These are phyloP conservation scores for Silurus lanzhouensis DNA, from an alignment of 2,797 vertebrate species.

Conservation along the genomic window DNA sequence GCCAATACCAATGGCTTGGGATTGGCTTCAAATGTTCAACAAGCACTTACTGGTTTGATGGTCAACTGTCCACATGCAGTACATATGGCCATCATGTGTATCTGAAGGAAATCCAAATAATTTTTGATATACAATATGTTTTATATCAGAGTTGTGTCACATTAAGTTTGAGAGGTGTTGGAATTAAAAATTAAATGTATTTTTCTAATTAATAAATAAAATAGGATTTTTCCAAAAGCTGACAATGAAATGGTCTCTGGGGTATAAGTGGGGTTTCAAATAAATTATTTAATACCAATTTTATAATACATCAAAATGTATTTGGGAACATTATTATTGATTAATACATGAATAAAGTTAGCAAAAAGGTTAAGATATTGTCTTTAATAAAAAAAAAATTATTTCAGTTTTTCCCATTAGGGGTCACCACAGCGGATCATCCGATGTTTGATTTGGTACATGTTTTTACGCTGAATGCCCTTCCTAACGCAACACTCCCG, in stretches of 20 bases:
- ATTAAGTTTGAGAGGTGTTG: not conserved
- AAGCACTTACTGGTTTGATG: not conserved
- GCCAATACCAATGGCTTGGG: not conserved
- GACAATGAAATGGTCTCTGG: not conserved
- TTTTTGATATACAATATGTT: not conserved
- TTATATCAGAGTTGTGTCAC: not conserved
- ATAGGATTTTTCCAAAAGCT: not conserved
- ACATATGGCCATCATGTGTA: not conserved
- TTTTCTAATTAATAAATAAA: not conserved
- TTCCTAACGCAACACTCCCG: no score
- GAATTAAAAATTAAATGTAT: not conserved
- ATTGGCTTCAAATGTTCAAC: not conserved
- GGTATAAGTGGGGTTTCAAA: not conserved
- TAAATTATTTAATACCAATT: not conserved
- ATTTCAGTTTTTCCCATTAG: no score
- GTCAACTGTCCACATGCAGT: not conserved
- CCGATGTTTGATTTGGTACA: no score
- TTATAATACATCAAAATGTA: not conserved
- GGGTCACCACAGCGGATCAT: no score
- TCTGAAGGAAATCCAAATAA: not conserved
- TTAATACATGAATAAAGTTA: not conserved
- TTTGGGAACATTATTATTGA: not conserved
- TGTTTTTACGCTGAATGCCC: no score
- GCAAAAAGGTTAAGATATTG: not conserved
- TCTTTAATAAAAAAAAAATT: no score